phyloP scores from a whole-genome alignment of 1,140 invertebrate species.

The Bradynema listronoti region DNA sequence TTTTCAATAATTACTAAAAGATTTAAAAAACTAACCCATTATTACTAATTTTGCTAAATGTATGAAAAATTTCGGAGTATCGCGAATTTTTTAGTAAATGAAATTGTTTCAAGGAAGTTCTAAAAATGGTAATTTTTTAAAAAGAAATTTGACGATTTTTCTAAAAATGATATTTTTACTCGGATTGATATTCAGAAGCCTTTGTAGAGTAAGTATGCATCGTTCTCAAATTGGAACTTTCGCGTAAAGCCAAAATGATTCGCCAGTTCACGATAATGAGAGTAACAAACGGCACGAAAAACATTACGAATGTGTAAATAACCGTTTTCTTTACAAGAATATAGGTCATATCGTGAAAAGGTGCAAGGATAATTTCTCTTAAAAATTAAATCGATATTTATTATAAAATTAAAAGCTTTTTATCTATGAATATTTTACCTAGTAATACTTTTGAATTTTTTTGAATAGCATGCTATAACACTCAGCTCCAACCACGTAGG shows the following conservation, averaged over 20 bases:
- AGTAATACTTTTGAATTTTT: constrained; percentile 36
- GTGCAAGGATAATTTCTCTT: constrained; percentile 45
- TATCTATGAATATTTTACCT: constrained; percentile 18
- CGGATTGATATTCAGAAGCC: constrained; percentile 17
- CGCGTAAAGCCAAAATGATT: constrained; percentile 47
- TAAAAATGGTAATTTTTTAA: constrained; percentile 1
- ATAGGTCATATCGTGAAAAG: constrained; percentile 38
- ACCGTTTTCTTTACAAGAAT: constrained; percentile 48
- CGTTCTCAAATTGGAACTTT: constrained; percentile 42
- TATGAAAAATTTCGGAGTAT: constrained; percentile 52
- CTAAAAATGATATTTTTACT: constrained; percentile 23
- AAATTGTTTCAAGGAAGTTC: constrained; percentile 32
- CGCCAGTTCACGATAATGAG: constrained; percentile 51
- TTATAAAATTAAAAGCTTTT: neutral
- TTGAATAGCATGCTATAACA: constrained; percentile 45
- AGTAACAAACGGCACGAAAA: constrained; percentile 47
- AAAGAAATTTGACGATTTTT: neutral
- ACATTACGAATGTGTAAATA: constrained; percentile 55
- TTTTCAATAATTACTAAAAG: neutral
- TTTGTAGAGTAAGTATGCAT: constrained; percentile 55
- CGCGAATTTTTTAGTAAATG: constrained; percentile 48
- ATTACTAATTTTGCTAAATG: constrained; percentile 45
- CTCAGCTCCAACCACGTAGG: constrained; percentile 51
- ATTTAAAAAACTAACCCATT: constrained; percentile 19
- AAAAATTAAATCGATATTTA: constrained; percentile 10